A percentile compares a stretch with the other conserved stretches of the same genome.
phyloP scores from a whole-genome alignment of 2,797 vertebrate genomes.

The Yasuhikotakia modesta region DNA sequence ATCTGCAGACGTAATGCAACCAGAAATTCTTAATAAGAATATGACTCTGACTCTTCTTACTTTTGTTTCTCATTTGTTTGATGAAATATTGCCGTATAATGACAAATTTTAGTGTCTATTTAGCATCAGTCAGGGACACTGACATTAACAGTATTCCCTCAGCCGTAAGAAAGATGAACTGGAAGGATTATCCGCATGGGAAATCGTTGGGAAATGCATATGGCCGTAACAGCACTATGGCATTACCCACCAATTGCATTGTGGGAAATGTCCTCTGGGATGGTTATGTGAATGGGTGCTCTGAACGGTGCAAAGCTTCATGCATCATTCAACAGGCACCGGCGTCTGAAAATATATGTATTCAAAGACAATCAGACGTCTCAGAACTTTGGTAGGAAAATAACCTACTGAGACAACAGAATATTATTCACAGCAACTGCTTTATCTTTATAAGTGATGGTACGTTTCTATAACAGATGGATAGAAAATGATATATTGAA shows the following conservation, averaged over 20 bases:
- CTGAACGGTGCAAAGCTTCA: slow-evolving; percentile 55
- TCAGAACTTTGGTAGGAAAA: slow-evolving; percentile 45
- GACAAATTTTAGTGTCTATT: no score
- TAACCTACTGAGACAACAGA: slow-evolving; percentile 29
- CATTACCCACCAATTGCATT: slow-evolving; percentile 42
- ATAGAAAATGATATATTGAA: slow-evolving; percentile 1
- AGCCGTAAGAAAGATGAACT: slow-evolving; percentile 2
- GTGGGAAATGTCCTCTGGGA: slow-evolving; percentile 51
- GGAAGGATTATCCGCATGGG: slow-evolving; percentile 31
- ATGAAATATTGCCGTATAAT: no score
- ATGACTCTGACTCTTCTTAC: no score
- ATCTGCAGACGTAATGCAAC: no score
- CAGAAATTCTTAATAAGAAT: no score
- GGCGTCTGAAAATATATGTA: slow-evolving; percentile 50
- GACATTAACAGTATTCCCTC: slow-evolving; percentile 11
- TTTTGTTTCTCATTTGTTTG: no score
- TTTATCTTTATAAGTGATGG: slow-evolving; percentile 30
- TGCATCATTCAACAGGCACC: slow-evolving; percentile 59
- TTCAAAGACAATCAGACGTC: slow-evolving; percentile 49
- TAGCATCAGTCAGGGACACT: neutral
- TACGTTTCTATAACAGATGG: slow-evolving; percentile 20
- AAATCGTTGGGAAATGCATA: slow-evolving; percentile 44
- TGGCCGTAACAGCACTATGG: slow-evolving; percentile 13
- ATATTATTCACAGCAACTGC: slow-evolving; percentile 43
- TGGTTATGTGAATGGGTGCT: slow-evolving; percentile 54